Evolutionary conservation across 2,797 vertebrate genomes (phyloP).

Genomic region (Pterois miles): DNA sequence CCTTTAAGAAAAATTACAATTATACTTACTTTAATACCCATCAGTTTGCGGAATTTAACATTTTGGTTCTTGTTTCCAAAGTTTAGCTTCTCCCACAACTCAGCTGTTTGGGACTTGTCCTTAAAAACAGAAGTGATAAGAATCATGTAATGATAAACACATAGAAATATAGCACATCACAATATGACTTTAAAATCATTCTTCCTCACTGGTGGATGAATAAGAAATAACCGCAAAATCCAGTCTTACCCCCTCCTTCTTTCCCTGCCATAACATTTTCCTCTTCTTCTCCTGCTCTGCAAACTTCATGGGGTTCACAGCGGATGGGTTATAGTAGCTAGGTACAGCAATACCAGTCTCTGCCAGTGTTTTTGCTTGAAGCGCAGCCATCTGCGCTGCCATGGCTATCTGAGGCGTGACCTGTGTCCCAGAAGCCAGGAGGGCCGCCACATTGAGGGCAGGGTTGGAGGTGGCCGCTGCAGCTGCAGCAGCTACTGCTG

Average conservation of each 20-base stretch:
- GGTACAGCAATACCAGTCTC: constrained; percentile 98
- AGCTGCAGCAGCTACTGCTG: constrained; percentile 76
- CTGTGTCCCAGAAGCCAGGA: constrained; percentile 96
- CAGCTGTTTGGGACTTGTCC: constrained; percentile 98
- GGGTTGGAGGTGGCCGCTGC: constrained; percentile 85
- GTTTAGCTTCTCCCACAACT: constrained; percentile 98
- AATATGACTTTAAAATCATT: not conserved
- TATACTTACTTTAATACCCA: constrained; percentile 98
- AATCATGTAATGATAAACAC: not conserved
- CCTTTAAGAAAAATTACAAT: not conserved
- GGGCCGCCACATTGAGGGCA: constrained; percentile 94
- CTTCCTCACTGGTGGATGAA: not conserved
- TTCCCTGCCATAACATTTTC: constrained; percentile 98
- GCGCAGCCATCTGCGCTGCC: constrained; percentile 98
- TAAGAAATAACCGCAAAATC: not conserved
- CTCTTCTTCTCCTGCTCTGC: constrained; percentile 98
- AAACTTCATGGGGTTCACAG: constrained; percentile 98
- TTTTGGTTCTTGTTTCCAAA: constrained; percentile 99
- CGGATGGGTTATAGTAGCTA: constrained; percentile 98
- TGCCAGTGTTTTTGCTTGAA: constrained; percentile 96
- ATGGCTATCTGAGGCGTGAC: constrained; percentile 99
- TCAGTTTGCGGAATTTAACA: constrained; percentile 98
- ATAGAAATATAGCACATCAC: not conserved
- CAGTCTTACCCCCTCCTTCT: constrained; percentile 93
- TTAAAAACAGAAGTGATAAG: constrained; percentile 53